Evolutionary conservation across 2,888 invertebrate genomes (phyloP).

Genomic region (Ptilodon capucinus): DNA sequence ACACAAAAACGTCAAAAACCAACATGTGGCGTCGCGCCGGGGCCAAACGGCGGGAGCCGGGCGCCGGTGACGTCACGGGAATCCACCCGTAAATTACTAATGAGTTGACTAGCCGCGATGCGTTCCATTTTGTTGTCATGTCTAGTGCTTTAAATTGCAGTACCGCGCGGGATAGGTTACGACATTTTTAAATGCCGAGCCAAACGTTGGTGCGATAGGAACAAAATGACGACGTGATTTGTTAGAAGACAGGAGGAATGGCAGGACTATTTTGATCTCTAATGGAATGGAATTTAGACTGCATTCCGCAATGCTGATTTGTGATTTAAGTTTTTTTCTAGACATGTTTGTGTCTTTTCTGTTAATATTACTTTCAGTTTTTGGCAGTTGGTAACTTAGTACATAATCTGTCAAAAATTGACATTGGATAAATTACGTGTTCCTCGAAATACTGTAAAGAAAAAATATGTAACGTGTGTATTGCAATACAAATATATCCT

Average conservation of each 20-base stretch:
- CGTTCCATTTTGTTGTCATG: background rate
- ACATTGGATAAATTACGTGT: too few species aligned
- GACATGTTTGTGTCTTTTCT: too few species aligned
- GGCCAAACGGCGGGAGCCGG: constrained; percentile 39
- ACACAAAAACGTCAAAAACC: constrained; percentile 13
- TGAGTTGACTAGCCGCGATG: constrained; percentile 19
- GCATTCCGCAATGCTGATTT: too few species aligned
- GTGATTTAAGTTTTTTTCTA: too few species aligned
- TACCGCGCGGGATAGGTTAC: background rate
- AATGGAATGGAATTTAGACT: background rate
- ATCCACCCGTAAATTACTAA: constrained; percentile 48
- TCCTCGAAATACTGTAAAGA: too few species aligned
- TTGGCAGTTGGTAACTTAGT: too few species aligned
- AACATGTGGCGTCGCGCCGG: constrained; percentile 59
- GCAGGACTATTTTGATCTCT: background rate
- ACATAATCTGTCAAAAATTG: too few species aligned
- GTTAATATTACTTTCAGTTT: too few species aligned
- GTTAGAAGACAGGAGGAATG: background rate
- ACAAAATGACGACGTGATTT: background rate
- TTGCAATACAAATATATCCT: too few species aligned
- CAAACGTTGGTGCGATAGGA: background rate
- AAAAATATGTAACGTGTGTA: too few species aligned
- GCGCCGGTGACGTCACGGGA: constrained; percentile 72
- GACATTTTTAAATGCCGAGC: background rate
- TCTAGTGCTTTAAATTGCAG: background rate